Evolutionary conservation across 2,888 invertebrate genomes (phyloP).

Genomic region (Bugulina stolonifera): DNA sequence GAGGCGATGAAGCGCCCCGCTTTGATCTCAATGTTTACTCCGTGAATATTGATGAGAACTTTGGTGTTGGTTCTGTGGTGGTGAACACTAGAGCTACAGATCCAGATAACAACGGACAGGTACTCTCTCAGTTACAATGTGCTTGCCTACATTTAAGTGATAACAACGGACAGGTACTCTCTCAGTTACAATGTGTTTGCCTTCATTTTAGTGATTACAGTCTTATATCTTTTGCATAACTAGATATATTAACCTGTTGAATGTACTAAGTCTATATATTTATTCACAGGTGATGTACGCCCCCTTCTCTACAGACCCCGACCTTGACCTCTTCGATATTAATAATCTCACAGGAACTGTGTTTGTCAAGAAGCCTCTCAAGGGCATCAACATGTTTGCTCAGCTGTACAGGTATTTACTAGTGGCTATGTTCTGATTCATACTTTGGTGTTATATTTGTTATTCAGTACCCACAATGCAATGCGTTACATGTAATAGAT

Average conservation of each 20-base stretch:
- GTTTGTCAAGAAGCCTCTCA: background rate
- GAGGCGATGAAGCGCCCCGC: background rate
- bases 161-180: constrained; percentile 11
- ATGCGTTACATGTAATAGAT: no score
- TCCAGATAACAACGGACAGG: constrained; percentile 27
- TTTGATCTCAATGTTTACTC: constrained; percentile 28
- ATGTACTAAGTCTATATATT: background rate
- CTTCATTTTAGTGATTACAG: no score
- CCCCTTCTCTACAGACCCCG: background rate
- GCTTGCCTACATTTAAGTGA: no score
- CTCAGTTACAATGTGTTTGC: no score
- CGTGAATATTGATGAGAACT: background rate
- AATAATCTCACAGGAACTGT: background rate
- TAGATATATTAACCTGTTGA: no score
- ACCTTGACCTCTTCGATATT: constrained; percentile 10
- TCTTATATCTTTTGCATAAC: no score
- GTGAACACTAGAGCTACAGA: background rate
- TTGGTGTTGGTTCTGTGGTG: background rate
- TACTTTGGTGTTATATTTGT: no score
- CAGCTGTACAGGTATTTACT: background rate
- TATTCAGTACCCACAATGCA: no score
- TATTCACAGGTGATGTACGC: background rate
- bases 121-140: no score
- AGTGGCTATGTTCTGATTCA: no score
- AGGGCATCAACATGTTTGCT: constrained; percentile 19